Percentiles rank a stretch among this genome's conserved stretches.
Conservation (phyloP, 2,888 invertebrate genomes). For the Malthinus flaveolus region DNA sequence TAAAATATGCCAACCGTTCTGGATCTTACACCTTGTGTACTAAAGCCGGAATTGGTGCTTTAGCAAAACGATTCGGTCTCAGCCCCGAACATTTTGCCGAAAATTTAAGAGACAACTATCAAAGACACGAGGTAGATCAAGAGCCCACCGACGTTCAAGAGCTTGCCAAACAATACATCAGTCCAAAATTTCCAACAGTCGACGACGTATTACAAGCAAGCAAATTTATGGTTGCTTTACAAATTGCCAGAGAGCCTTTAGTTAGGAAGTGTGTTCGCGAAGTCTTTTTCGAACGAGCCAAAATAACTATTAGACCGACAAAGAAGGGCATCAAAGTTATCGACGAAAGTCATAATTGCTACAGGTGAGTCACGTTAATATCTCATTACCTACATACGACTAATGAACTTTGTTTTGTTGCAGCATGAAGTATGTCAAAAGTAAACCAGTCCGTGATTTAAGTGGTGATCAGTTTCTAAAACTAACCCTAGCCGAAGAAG, state of each 20-base stretch:
- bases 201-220: constrained; percentile 89
- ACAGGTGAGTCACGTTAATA: constrained; percentile 58
- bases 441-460: constrained; percentile 89
- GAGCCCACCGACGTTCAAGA: constrained; percentile 82
- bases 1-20: constrained; percentile 85
- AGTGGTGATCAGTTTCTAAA: constrained; percentile 89
- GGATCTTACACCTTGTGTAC: constrained; percentile 89
- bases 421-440: constrained; percentile 85
- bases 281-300: constrained; percentile 86
- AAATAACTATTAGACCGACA: constrained; percentile 79
- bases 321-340: constrained; percentile 92
- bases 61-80: constrained; percentile 90
- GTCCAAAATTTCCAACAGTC: constrained; percentile 66
- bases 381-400: too few relatives aligned
- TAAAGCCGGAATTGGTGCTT: constrained; percentile 79
- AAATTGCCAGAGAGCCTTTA: constrained; percentile 88
- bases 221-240: constrained; percentile 92
- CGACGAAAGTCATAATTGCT: constrained; percentile 91
- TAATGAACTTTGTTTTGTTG: not conserved
- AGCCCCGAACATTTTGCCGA: constrained; percentile 94
- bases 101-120: constrained; percentile 94
- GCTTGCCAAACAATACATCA: constrained; percentile 77
- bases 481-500: constrained; percentile 78
- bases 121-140: constrained; percentile 93
- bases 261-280: constrained; percentile 84